A percentile compares a stretch with the other conserved stretches of the same genome.
Evolutionary conservation across 2,888 invertebrate species (phyloP).

Genomic region (Sialis fuliginosa): DNA sequence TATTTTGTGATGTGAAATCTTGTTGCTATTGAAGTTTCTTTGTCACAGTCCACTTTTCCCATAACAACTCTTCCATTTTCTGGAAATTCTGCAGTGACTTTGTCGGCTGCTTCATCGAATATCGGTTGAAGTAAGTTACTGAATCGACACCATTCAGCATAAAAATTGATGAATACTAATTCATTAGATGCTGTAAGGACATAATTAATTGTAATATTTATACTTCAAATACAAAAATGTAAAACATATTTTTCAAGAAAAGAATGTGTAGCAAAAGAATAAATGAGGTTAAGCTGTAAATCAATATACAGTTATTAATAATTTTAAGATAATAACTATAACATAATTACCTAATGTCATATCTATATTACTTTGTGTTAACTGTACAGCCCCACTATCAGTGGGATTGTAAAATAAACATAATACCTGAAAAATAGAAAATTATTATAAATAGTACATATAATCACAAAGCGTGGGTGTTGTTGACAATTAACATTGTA

Average conservation of each 20-base stretch:
- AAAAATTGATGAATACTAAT: constrained; percentile 95
- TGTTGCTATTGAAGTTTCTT: constrained; percentile 69
- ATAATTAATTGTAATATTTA: neutral
- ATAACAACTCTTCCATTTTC: constrained; percentile 73
- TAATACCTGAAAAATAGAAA: constrained; percentile 24
- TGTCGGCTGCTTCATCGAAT: constrained; percentile 89
- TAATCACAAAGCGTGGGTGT: neutral
- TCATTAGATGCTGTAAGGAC: constrained; percentile 75
- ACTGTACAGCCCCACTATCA: constrained; percentile 64
- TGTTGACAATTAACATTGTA: too few species aligned
- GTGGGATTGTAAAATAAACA: constrained; percentile 53
- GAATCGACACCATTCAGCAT: constrained; percentile 99
- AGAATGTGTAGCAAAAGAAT: too few species aligned
- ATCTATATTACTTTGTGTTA: constrained; percentile 68
- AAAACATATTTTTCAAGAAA: neutral
- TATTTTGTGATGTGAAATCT: constrained; percentile 96
- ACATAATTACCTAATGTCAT: constrained; percentile 56
- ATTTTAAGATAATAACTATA: neutral
- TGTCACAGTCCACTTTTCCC: constrained; percentile 95
- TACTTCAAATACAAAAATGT: neutral
- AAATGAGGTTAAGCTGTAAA: neutral
- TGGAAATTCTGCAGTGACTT: constrained; percentile 60
- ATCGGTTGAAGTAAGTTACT: constrained; percentile 93
- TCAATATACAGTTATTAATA: neutral
- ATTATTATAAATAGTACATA: neutral